A percentile compares a stretch with the other conserved stretches of the same genome.
These are phyloP conservation scores for Agelas oroides DNA, from an alignment of 37 sponge, comb jelly and placozoan genomes.

Conservation along the genomic window DNA sequence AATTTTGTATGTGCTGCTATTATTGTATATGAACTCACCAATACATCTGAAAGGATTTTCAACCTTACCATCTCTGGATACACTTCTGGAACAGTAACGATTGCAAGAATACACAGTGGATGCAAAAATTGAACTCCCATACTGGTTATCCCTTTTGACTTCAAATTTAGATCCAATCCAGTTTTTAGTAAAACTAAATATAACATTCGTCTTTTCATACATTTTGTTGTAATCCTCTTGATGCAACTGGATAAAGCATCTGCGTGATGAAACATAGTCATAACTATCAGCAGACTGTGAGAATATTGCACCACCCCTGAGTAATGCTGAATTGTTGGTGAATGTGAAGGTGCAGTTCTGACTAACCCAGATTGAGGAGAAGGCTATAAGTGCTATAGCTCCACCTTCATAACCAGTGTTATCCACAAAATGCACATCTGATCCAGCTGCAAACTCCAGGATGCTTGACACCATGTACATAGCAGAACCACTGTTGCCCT, in stretches of 20 bases:
- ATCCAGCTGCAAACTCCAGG: background rate
- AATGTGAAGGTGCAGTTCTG: background rate
- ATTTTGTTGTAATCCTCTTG: background rate
- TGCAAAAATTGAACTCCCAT: background rate
- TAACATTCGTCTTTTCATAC: background rate
- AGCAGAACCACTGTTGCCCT: background rate
- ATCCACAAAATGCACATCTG: background rate
- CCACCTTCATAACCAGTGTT: constrained; percentile 6
- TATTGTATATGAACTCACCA: background rate
- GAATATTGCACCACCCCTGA: constrained; percentile 13
- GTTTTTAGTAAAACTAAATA: background rate
- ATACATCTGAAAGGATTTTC: background rate
- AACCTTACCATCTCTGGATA: background rate
- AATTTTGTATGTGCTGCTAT: too few relatives aligned
- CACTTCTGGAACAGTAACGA: background rate
- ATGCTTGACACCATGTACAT: background rate
- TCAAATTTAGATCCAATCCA: too few relatives aligned
- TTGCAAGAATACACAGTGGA: background rate
- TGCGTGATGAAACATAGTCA: background rate
- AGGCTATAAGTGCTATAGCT: constrained; percentile 2
- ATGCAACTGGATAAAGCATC: background rate
- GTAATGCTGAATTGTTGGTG: background rate
- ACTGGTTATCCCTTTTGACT: too few relatives aligned
- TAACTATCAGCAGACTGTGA: background rate
- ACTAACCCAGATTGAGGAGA: background rate